A percentile compares a stretch with the other conserved stretches of the same genome.
phyloP scores from a whole-genome alignment of 2,797 vertebrate species.

The Alectoris magna region DNA sequence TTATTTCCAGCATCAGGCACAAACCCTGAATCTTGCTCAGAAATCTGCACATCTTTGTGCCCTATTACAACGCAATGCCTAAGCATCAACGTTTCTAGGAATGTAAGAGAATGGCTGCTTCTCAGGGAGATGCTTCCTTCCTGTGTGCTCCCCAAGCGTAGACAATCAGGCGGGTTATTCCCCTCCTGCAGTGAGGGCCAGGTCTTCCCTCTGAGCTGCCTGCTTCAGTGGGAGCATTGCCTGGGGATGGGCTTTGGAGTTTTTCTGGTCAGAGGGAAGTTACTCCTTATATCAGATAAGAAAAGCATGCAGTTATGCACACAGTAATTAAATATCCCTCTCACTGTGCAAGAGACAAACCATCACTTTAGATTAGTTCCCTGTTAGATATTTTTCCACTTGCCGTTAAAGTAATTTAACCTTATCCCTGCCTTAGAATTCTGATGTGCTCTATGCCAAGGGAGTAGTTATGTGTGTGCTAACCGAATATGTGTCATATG shows the following conservation, averaged over 20 bases:
- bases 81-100: neutral
- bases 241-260: neutral
- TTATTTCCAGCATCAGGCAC: neutral
- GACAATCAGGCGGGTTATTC: neutral
- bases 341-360: constrained; percentile 32
- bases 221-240: neutral
- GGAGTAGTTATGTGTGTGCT: neutral
- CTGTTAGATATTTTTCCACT: neutral
- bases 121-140: neutral
- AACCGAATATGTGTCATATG: constrained; percentile 15
- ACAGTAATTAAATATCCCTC: constrained; percentile 43
- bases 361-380: constrained; percentile 34
- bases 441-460: neutral
- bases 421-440: constrained; percentile 11
- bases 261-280: constrained; percentile 23
- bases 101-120: neutral
- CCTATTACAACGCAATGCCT: neutral
- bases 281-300: constrained; percentile 20
- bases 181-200: neutral
- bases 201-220: neutral
- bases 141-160: neutral
- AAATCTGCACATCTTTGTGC: neutral
- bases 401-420: constrained; percentile 44
- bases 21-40: neutral
- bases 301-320: constrained; percentile 33